Percentiles rank a stretch among this genome's conserved stretches.
These are phyloP conservation scores for Podarcis muralis DNA, from an alignment of 2,113 vertebrate species.

Conservation along the genomic window DNA sequence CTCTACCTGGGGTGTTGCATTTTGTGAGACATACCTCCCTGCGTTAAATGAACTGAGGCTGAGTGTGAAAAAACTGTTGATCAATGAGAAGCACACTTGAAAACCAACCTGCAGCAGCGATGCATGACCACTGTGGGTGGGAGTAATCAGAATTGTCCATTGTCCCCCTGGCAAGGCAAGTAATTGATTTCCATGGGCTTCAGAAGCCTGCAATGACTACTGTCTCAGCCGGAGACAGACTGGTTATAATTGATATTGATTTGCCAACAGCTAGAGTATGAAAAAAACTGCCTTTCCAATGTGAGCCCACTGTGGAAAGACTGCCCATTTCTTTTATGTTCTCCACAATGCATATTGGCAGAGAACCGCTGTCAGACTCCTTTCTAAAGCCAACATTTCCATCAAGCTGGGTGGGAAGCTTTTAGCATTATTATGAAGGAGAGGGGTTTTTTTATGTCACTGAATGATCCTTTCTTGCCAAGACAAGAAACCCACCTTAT, in stretches of 20 bases:
- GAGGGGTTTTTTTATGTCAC: background rate
- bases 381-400: background rate
- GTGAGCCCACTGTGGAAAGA: background rate
- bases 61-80: background rate
- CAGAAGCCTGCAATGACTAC: background rate
- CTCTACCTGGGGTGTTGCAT: background rate
- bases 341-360: background rate
- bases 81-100: background rate
- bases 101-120: background rate
- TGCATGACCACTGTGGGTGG: background rate
- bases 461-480: background rate
- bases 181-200: background rate
- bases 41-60: background rate
- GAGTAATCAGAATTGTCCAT: background rate
- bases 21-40: background rate
- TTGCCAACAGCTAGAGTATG: background rate
- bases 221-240: background rate
- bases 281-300: background rate
- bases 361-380: background rate
- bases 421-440: background rate
- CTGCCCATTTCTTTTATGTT: background rate
- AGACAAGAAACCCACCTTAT: too few relatives aligned
- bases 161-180: background rate
- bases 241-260: background rate
- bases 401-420: background rate